These are phyloP conservation scores for Bos indicus DNA, from an alignment of 2,113 vertebrate genomes.

Conservation along the genomic window DNA sequence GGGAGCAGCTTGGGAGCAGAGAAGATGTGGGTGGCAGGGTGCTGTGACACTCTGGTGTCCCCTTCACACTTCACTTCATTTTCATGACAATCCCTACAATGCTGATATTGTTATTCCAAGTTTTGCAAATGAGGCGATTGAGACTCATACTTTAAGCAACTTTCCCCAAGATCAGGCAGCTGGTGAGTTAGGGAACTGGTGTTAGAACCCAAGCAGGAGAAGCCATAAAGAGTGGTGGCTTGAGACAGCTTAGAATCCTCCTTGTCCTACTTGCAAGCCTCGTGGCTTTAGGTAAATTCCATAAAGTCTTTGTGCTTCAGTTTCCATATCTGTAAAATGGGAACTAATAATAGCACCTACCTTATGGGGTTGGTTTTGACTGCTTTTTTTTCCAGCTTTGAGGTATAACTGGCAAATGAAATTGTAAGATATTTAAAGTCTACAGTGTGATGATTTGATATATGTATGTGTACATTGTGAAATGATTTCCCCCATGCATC, in stretches of 20 bases:
- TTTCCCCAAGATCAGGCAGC: neutral
- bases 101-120: no score
- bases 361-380: neutral
- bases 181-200: no score
- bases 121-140: neutral
- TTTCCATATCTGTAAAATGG: neutral
- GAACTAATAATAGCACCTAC: neutral
- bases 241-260: neutral
- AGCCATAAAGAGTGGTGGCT: neutral
- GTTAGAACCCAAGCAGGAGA: accelerated
- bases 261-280: no score
- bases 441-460: neutral
- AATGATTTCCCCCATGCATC: neutral
- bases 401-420: neutral
- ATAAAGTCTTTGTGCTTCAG: neutral
- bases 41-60: neutral
- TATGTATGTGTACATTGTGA: accelerated
- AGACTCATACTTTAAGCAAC: neutral
- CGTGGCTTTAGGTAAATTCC: neutral
- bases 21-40: neutral
- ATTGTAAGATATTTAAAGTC: neutral
- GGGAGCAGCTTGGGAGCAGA: neutral
- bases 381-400: neutral
- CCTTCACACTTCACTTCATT: neutral
- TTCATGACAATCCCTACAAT: neutral